Evolutionary conservation across 23 tunicate species (phyloP).

Genomic region (Halocynthia aurantium): DNA sequence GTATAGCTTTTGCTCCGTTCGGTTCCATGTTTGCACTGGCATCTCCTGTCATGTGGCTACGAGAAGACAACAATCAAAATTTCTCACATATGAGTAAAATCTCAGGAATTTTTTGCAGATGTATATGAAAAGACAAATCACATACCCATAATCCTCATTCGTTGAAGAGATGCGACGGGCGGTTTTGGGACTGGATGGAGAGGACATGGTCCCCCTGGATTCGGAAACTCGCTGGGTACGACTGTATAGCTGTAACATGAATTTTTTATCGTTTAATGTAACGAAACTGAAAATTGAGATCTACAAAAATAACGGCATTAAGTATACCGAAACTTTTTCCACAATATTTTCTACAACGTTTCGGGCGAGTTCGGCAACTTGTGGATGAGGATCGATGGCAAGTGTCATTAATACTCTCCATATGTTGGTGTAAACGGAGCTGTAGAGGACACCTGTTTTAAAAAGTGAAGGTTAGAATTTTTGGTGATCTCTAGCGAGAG

Average conservation of each 20-base stretch:
- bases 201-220: conserved; percentile 8
- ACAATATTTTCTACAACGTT: conserved; percentile 42
- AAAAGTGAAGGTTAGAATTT: background rate
- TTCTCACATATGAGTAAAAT: background rate
- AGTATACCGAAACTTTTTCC: conserved; percentile 44
- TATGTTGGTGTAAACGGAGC: conserved; percentile 72
- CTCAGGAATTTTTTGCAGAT: background rate
- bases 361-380: conserved; percentile 43
- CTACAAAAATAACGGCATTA: too few relatives aligned
- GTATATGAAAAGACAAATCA: background rate
- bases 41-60: background rate
- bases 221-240: background rate
- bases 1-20: conserved; percentile 27
- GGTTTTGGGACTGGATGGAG: conserved; percentile 20
- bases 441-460: conserved; percentile 59
- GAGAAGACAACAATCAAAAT: background rate
- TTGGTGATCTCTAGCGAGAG: background rate
- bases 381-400: conserved; percentile 76
- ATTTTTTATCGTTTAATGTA: too few relatives aligned
- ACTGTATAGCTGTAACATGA: background rate
- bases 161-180: background rate
- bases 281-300: too few relatives aligned
- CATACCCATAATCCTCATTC: background rate
- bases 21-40: conserved; percentile 21
- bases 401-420: conserved; percentile 67